Base-by-base conservation (phyloP, 1,140 invertebrate species). In the Pseudomyrmex concolor region DNA sequence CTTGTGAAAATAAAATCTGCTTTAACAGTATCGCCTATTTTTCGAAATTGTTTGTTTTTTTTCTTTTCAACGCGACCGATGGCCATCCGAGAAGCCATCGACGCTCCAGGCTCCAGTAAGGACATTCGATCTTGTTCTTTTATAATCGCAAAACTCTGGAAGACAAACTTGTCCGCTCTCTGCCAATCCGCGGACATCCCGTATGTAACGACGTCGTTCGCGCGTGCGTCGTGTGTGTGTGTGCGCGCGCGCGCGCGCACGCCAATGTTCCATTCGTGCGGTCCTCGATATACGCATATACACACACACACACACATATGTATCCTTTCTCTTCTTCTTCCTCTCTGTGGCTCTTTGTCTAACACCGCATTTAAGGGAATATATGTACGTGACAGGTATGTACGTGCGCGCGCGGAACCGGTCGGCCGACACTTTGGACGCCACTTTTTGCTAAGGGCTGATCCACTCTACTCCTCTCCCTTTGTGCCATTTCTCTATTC, bases 381-480 rank as follows among this genome's bases (percentile, higher is more conserved):
- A 78, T 64, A 82, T 82, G 57, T 66, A 82, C 85, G 57, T 66
- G 85, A 87, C 81, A 80, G 68, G 68, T 78, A 84, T 82, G 64
- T 76, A 84, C 85, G 64, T 76, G 22, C 76, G 22, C 54, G 70
- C 59, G 71, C 15, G 71, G 51, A 88, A 88, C 82, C 86, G 85
- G 85, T 84, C 85, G 54, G 22, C 60, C 54, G 63, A 64, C 71
- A 73, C 67, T 77, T 87, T 74, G 66, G 83, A 84, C 54, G 60
- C 51, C 57, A 22, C 48, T 73, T 82, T 82, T 82, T 82, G 68
- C 68, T 43, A 74, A 74, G 80, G 50, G 60, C 48, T 71, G 51
- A 34, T 43, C 55, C 50, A 19, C 43, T 70, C 15, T 15, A 19
- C 50, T 5, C 19, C 19, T 2, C 34, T 17, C 7, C 5, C 34